Percentiles rank a stretch among this genome's conserved stretches.
Evolutionary conservation across 1,140 invertebrate genomes (phyloP).

Genomic region (Physella acuta): DNA sequence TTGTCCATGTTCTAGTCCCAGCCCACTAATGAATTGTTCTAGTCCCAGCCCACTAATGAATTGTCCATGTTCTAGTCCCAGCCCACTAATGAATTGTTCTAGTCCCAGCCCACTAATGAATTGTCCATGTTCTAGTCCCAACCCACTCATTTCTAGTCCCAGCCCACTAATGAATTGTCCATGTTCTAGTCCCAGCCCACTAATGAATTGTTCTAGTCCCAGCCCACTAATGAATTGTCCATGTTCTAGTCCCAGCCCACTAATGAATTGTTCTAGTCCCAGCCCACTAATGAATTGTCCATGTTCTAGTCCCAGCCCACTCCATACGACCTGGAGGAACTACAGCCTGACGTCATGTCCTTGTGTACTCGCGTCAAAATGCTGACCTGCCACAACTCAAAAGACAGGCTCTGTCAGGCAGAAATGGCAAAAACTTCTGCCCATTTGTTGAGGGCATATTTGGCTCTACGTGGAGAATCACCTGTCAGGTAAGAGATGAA

Average conservation of each 20-base stretch:
- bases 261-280: too few species aligned
- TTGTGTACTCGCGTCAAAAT: conserved; percentile 68
- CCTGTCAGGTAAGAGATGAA: background rate
- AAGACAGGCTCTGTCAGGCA: conserved; percentile 68
- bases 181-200: background rate
- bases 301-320: conserved; percentile 51
- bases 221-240: background rate
- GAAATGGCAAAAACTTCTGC: conserved; percentile 69
- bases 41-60: too few species aligned
- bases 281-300: background rate
- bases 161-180: too few species aligned
- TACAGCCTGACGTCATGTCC: conserved; percentile 68
- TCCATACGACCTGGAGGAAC: conserved; percentile 66
- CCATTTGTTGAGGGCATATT: conserved; percentile 63
- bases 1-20: too few species aligned
- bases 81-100: too few species aligned
- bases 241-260: background rate
- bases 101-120: too few species aligned
- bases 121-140: too few species aligned
- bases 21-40: too few species aligned
- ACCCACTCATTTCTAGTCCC: too few species aligned
- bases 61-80: too few species aligned
- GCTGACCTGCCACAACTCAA: conserved; percentile 67
- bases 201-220: background rate
- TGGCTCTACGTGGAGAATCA: conserved; percentile 59